Evolutionary conservation across 2,113 vertebrate species (phyloP), one percentile per base, ranked within the genome.

Genomic region (Myxocyprinus asiaticus): DNA sequence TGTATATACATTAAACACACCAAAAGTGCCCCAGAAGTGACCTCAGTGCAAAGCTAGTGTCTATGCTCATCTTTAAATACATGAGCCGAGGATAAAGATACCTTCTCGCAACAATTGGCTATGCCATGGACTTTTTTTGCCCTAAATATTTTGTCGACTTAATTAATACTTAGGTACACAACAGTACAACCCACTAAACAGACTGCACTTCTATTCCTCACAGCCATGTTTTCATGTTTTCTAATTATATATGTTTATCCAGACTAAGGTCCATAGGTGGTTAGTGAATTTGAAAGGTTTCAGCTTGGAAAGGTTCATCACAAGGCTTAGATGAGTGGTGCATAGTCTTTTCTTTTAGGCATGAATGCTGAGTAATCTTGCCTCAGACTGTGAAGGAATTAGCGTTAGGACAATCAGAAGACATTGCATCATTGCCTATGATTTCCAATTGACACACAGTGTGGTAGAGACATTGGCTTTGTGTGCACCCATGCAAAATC

Each of bases 311-410:
- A 9, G 51, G 12, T 70, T 44, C 22, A 9, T 70, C 9, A 67
- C 5, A 67, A 50, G 9, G 66, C 17, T 11, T 43, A n/a, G 42
- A 70, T 70, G 33, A n/a, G 51, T 12, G 9, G 51, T 42, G 22
- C 22, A 33, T 76, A 3, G 9, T 76, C 9, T 8, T 51, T 1
- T 51, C 10, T 63, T 64, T 51, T 63, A 53, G 22, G 14, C 42
- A 64, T 61, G 8, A 50, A 1, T 6, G 44, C 47, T 66, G 14
- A 76, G 47, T 51, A 65, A 55, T 65, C 22, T 11, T 53, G 5
- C 17, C 9, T 66, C 48, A 66, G 63, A 67, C 42, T 47, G 43
- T 77, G n/a, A 67, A 67, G n/a, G 53, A 67, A 59, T 77, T 17
- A 58, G 76, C 47, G 64, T 59, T 55, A 17, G n/a, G 64, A 45